Base-by-base conservation (phyloP, 2,113 vertebrate genomes). In the Candoia aspera region DNA sequence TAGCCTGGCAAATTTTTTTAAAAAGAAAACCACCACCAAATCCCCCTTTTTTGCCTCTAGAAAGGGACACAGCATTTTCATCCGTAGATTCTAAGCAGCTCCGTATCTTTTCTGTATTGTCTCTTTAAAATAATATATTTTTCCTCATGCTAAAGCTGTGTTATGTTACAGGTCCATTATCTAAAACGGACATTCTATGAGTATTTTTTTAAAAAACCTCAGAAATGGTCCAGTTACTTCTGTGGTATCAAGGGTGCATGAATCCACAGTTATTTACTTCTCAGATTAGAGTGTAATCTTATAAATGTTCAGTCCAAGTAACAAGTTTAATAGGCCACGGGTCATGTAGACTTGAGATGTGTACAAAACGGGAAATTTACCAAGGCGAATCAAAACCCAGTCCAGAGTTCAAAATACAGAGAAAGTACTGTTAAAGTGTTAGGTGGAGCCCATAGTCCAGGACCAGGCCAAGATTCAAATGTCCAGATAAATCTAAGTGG, bases 101-200 rank as follows among this genome's bases (percentile, higher is more conserved):
- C 94, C 93, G 93, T 96, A 97, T 93, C 95, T 97, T 97, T 97
- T 97, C 93, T 97, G 94, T 90, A 96, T 96, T 94, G 94, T 97
- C 94, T 96, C 94, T 96, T 96, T 88, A 89, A 97, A 95, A 87
- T 96, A 96, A 93, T 97, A 95, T 5, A 79, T 84, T 91, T 97
- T 96, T 96, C 96, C 95, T 96, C 96, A 95, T 94, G 96, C 97
- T 96, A 98, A 98, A 97, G 97, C 98, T 98, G 98, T 97, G 97
- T 97, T 97, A 96, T 97, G 95, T 98, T 97, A 96, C 96, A 95
- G 79, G 91, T 92, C 95, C 87, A 84, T 90, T 84, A 55, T 93
- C 24, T 42, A 19, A 9, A 79, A 55, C 33, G 6, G 33, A 33
- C 29, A 29, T 24, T 83, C 29, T 86, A 23, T 79, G 17, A 79